Evolutionary conservation across 2,797 vertebrate genomes (phyloP).

Genomic region (Poeciliopsis paucimaculata): DNA sequence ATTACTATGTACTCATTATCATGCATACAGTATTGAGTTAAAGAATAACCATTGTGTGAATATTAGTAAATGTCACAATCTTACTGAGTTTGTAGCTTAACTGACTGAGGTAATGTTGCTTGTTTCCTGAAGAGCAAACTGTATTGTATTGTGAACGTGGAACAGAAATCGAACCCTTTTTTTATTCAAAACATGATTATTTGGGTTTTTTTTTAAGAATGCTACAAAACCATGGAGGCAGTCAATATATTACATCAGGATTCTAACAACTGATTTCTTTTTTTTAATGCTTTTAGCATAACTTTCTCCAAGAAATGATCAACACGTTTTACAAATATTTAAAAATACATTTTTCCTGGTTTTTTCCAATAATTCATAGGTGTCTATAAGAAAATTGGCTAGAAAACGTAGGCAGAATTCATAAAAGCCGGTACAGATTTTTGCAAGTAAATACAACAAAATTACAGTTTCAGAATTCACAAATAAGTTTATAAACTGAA

Average conservation of each 20-base stretch:
- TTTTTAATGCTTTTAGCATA: not conserved
- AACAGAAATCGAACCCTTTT: conserved; percentile 32
- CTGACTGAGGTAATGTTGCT: conserved; percentile 76
- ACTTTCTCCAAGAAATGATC: not conserved
- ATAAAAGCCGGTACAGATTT: not conserved
- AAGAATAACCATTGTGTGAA: conserved; percentile 32
- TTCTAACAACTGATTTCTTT: not conserved
- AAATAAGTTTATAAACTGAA: not conserved
- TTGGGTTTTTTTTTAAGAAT: not conserved
- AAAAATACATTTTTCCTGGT: not conserved
- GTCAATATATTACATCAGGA: not conserved
- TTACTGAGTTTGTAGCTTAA: conserved; percentile 60
- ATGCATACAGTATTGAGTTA: conserved; percentile 59
- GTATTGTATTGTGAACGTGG: conserved; percentile 25
- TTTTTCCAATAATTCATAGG: not conserved
- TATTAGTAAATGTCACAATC: conserved; percentile 56
- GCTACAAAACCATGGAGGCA: not conserved
- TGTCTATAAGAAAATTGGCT: not conserved
- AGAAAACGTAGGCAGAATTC: not conserved
- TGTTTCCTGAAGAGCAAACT: conserved; percentile 70
- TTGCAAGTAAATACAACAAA: not conserved
- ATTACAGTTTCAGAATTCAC: not conserved
- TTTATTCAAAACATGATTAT: conserved; percentile 9
- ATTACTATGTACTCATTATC: conserved; percentile 42
- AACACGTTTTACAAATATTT: not conserved